Conservation (phyloP, 2,888 invertebrate species). For the Eudasyphora cyanicolor region DNA sequence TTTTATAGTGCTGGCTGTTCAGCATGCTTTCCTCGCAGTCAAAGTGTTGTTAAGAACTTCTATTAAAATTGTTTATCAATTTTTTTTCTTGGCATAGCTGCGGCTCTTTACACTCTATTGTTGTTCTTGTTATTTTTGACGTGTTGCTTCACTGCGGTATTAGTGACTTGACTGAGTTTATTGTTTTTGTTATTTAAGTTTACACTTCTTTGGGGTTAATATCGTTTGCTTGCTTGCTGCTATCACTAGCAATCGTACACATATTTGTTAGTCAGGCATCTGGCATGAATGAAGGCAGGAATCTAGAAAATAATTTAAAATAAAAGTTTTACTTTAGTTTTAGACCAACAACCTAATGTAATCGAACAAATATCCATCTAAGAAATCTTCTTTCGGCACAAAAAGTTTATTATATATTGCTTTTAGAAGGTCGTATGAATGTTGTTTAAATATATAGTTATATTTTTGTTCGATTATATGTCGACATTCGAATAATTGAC, state of each 20-base stretch:
- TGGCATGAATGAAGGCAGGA: neutral
- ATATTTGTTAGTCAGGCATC: neutral
- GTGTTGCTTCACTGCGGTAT: neutral
- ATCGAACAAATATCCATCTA: slow-evolving; percentile 30
- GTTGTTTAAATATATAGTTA: too few species aligned
- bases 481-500: too few species aligned
- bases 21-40: slow-evolving; percentile 20
- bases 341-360: too few species aligned
- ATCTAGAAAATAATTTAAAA: neutral
- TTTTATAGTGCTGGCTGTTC: slow-evolving; percentile 23
- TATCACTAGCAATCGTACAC: neutral
- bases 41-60: slow-evolving; percentile 2
- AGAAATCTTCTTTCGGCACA: too few species aligned
- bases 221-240: slow-evolving; percentile 8
- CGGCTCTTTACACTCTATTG: neutral
- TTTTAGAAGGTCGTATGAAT: too few species aligned
- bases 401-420: too few species aligned
- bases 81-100: slow-evolving; percentile 17
- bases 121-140: neutral
- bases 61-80: slow-evolving; percentile 41
- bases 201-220: neutral
- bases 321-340: neutral
- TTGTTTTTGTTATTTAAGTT: neutral
- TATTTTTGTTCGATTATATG: too few species aligned
- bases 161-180: too few species aligned